Evolutionary conservation across 2,797 vertebrate species (phyloP).

Genomic region (Cyprinodon diabolis): DNA sequence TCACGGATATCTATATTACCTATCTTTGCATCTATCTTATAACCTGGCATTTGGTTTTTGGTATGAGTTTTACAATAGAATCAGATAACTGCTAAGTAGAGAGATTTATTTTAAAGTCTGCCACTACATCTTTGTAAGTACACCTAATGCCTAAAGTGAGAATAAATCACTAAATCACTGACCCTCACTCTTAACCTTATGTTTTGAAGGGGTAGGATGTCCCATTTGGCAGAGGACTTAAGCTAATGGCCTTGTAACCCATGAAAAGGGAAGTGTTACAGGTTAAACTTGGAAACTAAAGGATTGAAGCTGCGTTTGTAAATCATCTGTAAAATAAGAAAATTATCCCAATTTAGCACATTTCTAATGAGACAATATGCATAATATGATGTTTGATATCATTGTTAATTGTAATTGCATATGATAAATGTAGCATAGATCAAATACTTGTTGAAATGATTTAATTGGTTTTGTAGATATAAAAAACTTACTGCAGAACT

Average conservation of each 20-base stretch:
- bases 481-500: too few relatives aligned
- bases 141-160: neutral
- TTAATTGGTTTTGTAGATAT: too few relatives aligned
- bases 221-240: neutral
- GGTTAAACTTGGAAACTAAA: neutral
- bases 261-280: neutral
- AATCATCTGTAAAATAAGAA: neutral
- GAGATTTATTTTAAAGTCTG: conserved; percentile 7
- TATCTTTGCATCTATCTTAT: neutral
- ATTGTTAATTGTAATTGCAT: neutral
- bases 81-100: neutral
- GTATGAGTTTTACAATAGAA: conserved; percentile 14
- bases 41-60: conserved; percentile 29
- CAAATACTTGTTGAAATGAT: neutral
- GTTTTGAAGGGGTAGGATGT: neutral
- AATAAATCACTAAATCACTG: neutral
- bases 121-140: conserved; percentile 19
- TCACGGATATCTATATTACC: neutral
- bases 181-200: neutral
- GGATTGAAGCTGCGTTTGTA: neutral
- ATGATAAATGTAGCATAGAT: neutral
- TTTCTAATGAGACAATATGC: neutral
- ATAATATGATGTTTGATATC: neutral
- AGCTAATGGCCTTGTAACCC: neutral
- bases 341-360: neutral